Conservation (phyloP, 2,113 vertebrate genomes). For the Paedocypris sp. region DNA sequence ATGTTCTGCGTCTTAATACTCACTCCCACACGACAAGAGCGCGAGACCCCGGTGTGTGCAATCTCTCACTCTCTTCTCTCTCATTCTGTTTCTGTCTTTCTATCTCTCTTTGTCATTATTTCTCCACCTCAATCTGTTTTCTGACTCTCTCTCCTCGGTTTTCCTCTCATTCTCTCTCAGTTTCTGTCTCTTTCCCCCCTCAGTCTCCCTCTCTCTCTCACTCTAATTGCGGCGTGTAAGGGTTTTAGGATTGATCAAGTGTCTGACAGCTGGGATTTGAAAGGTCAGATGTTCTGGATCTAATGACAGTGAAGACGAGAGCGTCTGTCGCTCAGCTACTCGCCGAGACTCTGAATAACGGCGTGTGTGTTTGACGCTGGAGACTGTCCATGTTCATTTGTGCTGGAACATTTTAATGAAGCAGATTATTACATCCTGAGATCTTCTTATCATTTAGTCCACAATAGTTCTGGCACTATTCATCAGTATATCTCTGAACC, state of each 20-base stretch:
- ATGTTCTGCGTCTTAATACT: neutral
- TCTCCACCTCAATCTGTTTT: neutral
- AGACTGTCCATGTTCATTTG: slow-evolving; percentile 21
- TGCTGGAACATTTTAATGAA: slow-evolving; percentile 35
- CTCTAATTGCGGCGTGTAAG: slow-evolving; percentile 26
- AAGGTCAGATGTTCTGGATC: slow-evolving; percentile 18
- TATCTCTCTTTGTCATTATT: neutral
- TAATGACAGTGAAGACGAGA: neutral
- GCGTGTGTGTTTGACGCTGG: too few species aligned
- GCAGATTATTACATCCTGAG: slow-evolving; percentile 2
- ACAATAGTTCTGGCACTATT: neutral
- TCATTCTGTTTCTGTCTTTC: neutral
- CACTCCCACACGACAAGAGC: slow-evolving; percentile 6
- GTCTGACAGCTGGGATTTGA: slow-evolving; percentile 28
- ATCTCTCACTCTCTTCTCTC: slow-evolving; percentile 3
- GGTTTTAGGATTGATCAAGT: slow-evolving; percentile 31
- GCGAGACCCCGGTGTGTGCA: slow-evolving; percentile 10
- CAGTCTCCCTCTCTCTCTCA: neutral
- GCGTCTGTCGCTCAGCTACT: slow-evolving; percentile 18
- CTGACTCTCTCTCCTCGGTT: too few species aligned
- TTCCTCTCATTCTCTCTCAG: neutral
- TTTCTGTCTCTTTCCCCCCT: too few species aligned
- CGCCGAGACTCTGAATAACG: too few species aligned
- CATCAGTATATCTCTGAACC: too few species aligned
- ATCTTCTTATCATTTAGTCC: neutral